These are phyloP conservation scores for Archilochus colubris DNA, from an alignment of 2,113 vertebrate species.

Conservation along the genomic window DNA sequence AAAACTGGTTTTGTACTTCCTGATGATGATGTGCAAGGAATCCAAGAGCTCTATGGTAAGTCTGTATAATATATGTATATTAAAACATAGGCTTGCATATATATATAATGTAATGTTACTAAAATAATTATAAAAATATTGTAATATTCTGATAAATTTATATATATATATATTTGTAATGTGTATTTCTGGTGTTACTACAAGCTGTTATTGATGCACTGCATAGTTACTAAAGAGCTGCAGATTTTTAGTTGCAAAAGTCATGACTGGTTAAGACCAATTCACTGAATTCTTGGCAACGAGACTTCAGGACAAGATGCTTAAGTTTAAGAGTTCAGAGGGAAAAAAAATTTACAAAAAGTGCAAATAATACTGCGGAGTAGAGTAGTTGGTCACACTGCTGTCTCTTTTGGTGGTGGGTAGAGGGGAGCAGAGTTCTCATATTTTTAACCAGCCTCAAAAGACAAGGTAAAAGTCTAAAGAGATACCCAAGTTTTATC, in stretches of 20 bases:
- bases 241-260: background rate
- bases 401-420: background rate
- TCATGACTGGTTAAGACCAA: background rate
- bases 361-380: background rate
- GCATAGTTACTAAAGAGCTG: background rate
- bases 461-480: background rate
- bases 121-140: too few relatives aligned
- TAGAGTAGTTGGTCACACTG: background rate
- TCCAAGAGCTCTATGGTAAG: slow-evolving; percentile 92
- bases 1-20: slow-evolving; percentile 82
- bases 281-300: background rate
- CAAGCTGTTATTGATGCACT: background rate
- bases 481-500: background rate
- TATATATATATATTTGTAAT: too few relatives aligned
- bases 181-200: background rate
- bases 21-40: slow-evolving; percentile 91
- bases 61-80: background rate
- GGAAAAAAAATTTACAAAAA: background rate
- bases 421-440: accelerated
- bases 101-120: too few relatives aligned
- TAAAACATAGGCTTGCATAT: too few relatives aligned
- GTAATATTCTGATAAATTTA: too few relatives aligned
- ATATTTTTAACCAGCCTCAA: background rate
- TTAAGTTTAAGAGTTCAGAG: background rate
- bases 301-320: background rate